Evolutionary conservation across 2,113 vertebrate genomes (phyloP), one percentile per base, ranked within the genome.

Genomic region (Atlantisia rogersi): DNA sequence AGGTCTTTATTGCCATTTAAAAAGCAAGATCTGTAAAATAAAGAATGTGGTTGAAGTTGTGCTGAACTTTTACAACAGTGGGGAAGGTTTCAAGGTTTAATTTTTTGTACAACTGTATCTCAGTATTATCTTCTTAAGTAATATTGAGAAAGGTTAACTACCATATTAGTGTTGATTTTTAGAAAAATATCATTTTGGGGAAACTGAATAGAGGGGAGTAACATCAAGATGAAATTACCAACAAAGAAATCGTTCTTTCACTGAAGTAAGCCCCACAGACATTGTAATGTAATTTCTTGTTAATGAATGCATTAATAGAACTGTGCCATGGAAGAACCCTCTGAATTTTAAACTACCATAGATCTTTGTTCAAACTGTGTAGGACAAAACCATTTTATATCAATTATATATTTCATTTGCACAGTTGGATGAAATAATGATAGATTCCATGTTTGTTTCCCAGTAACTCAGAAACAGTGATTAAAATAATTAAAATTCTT

Each of bases 341-440:
- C 73, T 88, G 88, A 95, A 94, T 93, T 97, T 93, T 94, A 92
- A 96, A 71, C 77, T 82, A 60, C 56, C 77, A 87, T 40, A 77
- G 94, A 92, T 83, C 42, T 88, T 95, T 90, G 82, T 94, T 95
- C 85, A 95, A 95, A 94, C n/a, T 84, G 62, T 63, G 74, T 92
- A 86, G 68, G 82, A 96, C 92, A 97, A 90, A 95, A 94, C 12
- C 50, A 86, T 94, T 96, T 97, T 94, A 86, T 92, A 96, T 70
- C 92, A 96, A 96, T 95, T 97, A 95, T 62, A 75, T 82, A 92
- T 93, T 94, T 96, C 89, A 97, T 94, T 95, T 96, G 73, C 85
- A 93, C 92, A 96, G 92, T 91, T 96, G 94, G 90, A 86, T 96
- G 77, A 92, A 90, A 92, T 94, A 95, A 97, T 89, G 78, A 94